Evolutionary conservation across 2,113 vertebrate genomes (phyloP).

Genomic region (Ailuropoda melanoleuca): DNA sequence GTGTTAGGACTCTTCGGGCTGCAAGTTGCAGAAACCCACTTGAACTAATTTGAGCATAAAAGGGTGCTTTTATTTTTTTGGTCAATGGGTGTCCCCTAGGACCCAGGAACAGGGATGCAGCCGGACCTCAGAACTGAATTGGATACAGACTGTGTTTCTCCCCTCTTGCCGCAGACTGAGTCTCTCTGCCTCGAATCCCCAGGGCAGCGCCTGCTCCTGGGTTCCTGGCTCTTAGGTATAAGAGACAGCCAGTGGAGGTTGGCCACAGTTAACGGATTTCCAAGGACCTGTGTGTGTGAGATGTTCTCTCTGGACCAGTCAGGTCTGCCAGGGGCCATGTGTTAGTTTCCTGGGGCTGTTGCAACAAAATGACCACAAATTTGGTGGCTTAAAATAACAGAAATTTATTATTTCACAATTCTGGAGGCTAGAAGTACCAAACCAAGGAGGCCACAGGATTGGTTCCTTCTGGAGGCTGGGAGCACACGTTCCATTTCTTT

Average conservation of each 20-base stretch:
- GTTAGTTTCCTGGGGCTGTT: neutral
- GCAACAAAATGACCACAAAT: neutral
- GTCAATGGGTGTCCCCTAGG: neutral
- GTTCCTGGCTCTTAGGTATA: neutral
- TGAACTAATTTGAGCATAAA: conserved; percentile 16
- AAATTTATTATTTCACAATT: neutral
- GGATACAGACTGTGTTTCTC: neutral
- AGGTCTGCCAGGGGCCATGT: neutral
- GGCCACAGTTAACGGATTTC: neutral
- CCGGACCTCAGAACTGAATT: neutral
- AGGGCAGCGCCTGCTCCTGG: neutral
- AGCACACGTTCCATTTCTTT: neutral
- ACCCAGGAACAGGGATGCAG: neutral
- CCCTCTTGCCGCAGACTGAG: neutral
- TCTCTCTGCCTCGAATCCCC: neutral
- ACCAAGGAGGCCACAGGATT: neutral
- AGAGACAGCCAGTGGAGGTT: neutral
- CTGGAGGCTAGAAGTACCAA: neutral
- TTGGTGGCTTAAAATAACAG: neutral
- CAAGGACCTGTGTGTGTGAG: neutral
- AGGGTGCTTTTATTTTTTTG: neutral
- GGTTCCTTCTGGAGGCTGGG: neutral
- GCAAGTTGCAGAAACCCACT: neutral
- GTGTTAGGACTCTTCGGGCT: neutral
- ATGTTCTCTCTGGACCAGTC: neutral